Percentiles rank a stretch among this genome's conserved stretches.
These are phyloP conservation scores for Aphyosemion australe DNA, from an alignment of 2,113 vertebrate species.

Conservation along the genomic window DNA sequence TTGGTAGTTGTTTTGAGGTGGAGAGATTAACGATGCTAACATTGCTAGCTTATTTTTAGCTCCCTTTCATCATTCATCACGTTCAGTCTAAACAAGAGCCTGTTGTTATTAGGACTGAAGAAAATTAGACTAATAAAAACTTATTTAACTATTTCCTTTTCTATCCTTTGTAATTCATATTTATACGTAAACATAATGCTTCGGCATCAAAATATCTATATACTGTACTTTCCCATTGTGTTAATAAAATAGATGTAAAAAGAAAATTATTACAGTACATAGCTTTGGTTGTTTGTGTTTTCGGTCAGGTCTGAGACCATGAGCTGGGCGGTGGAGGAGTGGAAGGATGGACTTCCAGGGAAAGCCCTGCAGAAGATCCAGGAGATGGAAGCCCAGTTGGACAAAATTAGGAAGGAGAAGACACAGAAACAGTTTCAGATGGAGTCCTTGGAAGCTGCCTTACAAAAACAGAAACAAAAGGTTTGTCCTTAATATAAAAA, in stretches of 20 bases:
- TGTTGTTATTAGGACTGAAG: too few species aligned
- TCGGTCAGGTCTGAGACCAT: conserved; percentile 67
- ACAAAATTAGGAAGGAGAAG: conserved; percentile 90
- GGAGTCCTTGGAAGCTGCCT: conserved; percentile 86
- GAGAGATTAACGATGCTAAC: neutral
- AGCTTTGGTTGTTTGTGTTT: neutral
- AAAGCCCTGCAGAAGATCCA: conserved; percentile 91
- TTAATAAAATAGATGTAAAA: too few species aligned
- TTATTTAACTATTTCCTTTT: too few species aligned
- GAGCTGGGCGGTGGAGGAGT: conserved; percentile 94
- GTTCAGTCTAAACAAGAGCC: neutral
- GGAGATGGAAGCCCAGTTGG: conserved; percentile 88
- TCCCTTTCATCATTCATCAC: neutral
- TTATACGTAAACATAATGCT: too few species aligned
- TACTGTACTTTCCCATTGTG: too few species aligned
- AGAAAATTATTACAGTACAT: too few species aligned
- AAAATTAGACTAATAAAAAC: too few species aligned
- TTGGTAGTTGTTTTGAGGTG: neutral
- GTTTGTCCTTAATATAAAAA: neutral
- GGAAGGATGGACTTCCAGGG: conserved; percentile 91
- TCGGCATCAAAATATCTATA: too few species aligned
- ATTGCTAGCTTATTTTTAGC: too few species aligned
- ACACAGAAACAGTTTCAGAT: conserved; percentile 91
- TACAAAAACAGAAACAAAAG: conserved; percentile 95
- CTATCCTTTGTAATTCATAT: too few species aligned